Conservation (phyloP, 2,888 invertebrate genomes). For the Dolichomitus sp. region DNA sequence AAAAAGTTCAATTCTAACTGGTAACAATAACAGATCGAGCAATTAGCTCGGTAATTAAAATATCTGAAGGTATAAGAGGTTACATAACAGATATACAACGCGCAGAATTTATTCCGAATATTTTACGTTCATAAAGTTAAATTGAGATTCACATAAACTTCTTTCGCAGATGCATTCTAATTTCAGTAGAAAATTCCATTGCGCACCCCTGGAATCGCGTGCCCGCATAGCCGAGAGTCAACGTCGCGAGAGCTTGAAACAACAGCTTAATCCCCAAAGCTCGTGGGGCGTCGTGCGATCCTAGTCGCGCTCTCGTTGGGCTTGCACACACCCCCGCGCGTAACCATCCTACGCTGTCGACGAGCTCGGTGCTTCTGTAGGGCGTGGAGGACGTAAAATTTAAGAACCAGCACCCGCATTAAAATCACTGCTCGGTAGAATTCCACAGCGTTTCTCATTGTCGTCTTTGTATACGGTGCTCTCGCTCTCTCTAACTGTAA, state of each 20-base stretch:
- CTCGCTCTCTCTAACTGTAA: slow-evolving; percentile 46
- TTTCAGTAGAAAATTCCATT: slow-evolving; percentile 37
- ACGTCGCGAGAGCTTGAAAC: slow-evolving; percentile 74
- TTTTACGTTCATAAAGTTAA: slow-evolving; percentile 20
- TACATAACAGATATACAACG: background rate
- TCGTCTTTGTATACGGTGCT: slow-evolving; percentile 35
- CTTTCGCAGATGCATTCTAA: slow-evolving; percentile 27
- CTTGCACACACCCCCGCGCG: slow-evolving; percentile 22
- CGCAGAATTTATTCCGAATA: slow-evolving; percentile 11
- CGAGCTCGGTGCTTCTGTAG: slow-evolving; percentile 38
- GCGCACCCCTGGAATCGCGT: slow-evolving; percentile 45
- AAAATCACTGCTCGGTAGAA: slow-evolving; percentile 81
- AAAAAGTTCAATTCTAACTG: slow-evolving; percentile 79
- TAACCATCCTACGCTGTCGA: slow-evolving; percentile 19
- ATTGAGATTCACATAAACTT: slow-evolving; percentile 17
- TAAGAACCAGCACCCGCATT: slow-evolving; percentile 79
- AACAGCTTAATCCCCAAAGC: slow-evolving; percentile 75
- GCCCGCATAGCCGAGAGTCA: slow-evolving; percentile 77
- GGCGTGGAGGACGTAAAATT: slow-evolving; percentile 76
- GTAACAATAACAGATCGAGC: slow-evolving; percentile 71
- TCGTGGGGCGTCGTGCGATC: slow-evolving; percentile 22
- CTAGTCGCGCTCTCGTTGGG: slow-evolving; percentile 5
- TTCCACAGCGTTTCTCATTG: slow-evolving; percentile 72
- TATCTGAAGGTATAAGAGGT: slow-evolving; percentile 26
- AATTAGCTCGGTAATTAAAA: slow-evolving; percentile 63